Evolutionary conservation across 30 jellyfish, hydroid and myxozoan species (phyloP).

Genomic region (Mastigias papua): DNA sequence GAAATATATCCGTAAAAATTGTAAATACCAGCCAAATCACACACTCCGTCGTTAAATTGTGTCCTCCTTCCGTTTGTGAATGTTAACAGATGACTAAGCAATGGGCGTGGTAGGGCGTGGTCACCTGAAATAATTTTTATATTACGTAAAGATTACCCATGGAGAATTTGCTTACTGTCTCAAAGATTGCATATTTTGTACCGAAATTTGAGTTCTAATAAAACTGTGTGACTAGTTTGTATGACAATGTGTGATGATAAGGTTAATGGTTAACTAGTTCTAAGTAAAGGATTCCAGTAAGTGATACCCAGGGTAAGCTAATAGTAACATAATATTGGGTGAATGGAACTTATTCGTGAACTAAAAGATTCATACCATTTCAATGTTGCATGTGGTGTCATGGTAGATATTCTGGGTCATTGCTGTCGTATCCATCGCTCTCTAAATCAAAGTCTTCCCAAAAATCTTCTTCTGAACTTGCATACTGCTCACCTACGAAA

Average conservation of each 20-base stretch:
- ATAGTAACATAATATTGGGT: background rate
- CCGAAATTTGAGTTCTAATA: slow-evolving; percentile 19
- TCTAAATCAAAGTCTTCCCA: slow-evolving; percentile 67
- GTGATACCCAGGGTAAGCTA: background rate
- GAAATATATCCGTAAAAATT: slow-evolving; percentile 2
- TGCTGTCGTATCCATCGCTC: slow-evolving; percentile 80
- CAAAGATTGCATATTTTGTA: slow-evolving; percentile 26
- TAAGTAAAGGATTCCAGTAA: background rate
- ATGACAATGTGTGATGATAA: slow-evolving; percentile 35
- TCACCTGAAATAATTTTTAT: slow-evolving; percentile 26
- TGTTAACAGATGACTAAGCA: slow-evolving; percentile 16
- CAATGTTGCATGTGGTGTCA: slow-evolving; percentile 13
- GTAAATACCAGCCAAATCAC: slow-evolving; percentile 18
- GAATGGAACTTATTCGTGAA: background rate
- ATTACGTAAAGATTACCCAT: background rate
- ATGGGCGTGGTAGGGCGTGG: slow-evolving; percentile 30
- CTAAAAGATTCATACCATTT: background rate
- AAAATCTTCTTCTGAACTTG: slow-evolving; percentile 70
- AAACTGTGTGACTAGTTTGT: slow-evolving; percentile 39
- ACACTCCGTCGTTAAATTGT: background rate
- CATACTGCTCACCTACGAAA: slow-evolving; percentile 52
- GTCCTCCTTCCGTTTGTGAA: slow-evolving; percentile 24
- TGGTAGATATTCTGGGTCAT: slow-evolving; percentile 76
- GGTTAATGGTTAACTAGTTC: slow-evolving; percentile 23
- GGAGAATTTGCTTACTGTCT: slow-evolving; percentile 11